Evolutionary conservation across 2,113 vertebrate genomes (phyloP).

Genomic region (Crotalus helleri): DNA sequence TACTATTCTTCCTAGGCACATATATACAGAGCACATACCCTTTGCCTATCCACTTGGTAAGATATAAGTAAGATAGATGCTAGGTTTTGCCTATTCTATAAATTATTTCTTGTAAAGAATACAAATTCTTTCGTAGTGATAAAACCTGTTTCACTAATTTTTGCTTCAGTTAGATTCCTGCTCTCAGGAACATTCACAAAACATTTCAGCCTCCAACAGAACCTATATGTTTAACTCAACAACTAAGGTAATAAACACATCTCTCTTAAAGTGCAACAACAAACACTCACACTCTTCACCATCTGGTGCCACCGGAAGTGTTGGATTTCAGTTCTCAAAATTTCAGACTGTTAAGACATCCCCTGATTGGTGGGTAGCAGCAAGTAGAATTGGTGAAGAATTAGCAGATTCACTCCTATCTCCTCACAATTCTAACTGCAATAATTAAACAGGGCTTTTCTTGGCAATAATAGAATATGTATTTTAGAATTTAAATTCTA

Average conservation of each 20-base stretch:
- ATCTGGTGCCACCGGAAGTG: neutral
- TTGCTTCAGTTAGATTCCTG: neutral
- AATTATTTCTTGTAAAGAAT: neutral
- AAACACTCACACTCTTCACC: neutral
- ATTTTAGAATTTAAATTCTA: neutral
- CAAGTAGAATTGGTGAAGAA: neutral
- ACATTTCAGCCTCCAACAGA: neutral
- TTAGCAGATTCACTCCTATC: neutral
- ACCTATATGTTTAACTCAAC: neutral
- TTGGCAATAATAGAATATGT: neutral
- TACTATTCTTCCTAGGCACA: neutral
- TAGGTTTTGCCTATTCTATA: neutral
- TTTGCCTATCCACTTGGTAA: neutral
- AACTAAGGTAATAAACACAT: neutral
- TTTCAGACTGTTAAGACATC: no score
- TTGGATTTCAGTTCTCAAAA: neutral
- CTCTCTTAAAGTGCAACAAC: neutral
- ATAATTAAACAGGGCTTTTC: neutral
- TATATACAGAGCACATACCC: neutral
- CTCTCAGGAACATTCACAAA: neutral
- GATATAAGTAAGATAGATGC: neutral
- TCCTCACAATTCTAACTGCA: neutral
- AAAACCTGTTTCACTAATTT: neutral
- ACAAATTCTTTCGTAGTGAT: neutral
- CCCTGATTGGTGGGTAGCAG: neutral